phyloP scores from a whole-genome alignment of 2,797 vertebrate species.

The Trematomus bernacchii region DNA sequence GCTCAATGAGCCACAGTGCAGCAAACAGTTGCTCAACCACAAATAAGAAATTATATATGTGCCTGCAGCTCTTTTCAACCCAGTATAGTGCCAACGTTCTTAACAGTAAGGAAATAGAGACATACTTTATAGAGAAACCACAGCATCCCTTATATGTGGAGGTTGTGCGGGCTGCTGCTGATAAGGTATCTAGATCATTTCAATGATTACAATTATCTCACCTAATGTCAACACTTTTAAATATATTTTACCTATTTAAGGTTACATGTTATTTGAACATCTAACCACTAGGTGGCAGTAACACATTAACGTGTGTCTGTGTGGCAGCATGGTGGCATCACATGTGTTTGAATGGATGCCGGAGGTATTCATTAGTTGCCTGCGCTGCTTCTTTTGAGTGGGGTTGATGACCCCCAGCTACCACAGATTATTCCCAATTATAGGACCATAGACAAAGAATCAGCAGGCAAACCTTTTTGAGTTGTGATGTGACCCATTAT shows the following conservation, averaged over 20 bases:
- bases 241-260: background rate
- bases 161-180: background rate
- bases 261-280: background rate
- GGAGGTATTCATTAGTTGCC: background rate
- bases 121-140: background rate
- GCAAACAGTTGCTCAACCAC: background rate
- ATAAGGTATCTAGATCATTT: too few species aligned
- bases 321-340: background rate
- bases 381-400: background rate
- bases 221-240: background rate
- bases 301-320: constrained; percentile 1
- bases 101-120: background rate
- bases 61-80: background rate
- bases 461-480: background rate
- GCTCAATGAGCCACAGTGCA: background rate
- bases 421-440: background rate
- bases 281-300: constrained; percentile 53
- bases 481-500: background rate
- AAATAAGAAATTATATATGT: background rate
- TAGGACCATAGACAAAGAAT: background rate
- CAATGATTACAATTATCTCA: too few species aligned
- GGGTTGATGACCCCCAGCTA: background rate
- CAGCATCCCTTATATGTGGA: background rate
- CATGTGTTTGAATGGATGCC: background rate
- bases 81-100: background rate